phyloP scores from a whole-genome alignment of 2,113 vertebrate genomes.

The Labeo catla region DNA sequence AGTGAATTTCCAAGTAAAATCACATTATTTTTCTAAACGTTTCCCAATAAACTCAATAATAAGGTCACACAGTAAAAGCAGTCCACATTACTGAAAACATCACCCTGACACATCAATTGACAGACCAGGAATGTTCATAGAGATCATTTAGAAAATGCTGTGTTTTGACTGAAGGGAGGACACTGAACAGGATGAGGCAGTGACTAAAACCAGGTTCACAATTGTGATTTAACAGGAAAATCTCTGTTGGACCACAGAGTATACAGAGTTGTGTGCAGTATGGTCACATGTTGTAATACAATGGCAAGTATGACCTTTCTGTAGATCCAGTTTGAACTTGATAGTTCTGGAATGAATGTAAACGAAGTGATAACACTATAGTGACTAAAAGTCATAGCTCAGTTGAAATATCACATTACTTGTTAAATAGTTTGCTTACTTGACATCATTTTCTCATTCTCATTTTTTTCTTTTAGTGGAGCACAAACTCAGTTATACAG shows the following conservation, averaged over 20 bases:
- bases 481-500: too few relatives aligned
- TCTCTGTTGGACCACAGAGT: background rate
- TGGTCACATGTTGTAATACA: background rate
- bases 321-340: background rate
- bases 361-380: background rate
- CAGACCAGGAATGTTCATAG: background rate
- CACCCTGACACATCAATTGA: background rate
- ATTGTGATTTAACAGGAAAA: background rate
- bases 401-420: background rate
- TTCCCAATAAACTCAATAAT: background rate
- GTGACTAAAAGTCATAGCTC: background rate
- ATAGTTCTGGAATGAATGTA: background rate
- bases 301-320: background rate
- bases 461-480: too few relatives aligned
- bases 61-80: background rate
- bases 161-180: background rate
- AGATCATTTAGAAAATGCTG: background rate
- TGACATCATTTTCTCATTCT: too few relatives aligned
- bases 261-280: background rate
- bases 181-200: background rate
- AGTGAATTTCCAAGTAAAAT: background rate
- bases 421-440: background rate
- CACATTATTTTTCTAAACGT: background rate
- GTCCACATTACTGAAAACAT: background rate
- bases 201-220: constrained; percentile 8